Conservation (phyloP, 2,797 vertebrate genomes). For the Chloroceryle amazona region DNA sequence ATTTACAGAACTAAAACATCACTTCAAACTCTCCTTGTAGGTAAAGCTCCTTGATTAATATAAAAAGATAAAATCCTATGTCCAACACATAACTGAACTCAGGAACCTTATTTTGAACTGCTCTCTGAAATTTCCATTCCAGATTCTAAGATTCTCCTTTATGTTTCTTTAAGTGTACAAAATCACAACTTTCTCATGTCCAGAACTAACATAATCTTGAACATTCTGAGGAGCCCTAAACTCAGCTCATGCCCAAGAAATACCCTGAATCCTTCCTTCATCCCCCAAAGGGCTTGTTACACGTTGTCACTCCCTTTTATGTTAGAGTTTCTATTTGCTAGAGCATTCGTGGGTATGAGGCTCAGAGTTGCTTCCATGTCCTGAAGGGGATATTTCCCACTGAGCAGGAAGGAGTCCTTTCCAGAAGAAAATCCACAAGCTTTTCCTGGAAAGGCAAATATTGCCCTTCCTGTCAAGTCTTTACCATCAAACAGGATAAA, state of each 20-base stretch:
- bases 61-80: background rate
- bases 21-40: background rate
- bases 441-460: background rate
- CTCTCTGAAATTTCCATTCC: background rate
- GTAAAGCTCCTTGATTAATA: background rate
- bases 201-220: background rate
- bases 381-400: background rate
- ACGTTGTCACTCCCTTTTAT: fast-evolving
- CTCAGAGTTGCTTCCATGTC: background rate
- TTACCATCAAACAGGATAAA: background rate
- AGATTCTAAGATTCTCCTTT: background rate
- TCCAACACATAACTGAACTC: background rate
- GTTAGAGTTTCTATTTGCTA: background rate
- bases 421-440: background rate
- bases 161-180: background rate
- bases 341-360: background rate
- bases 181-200: background rate
- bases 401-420: background rate
- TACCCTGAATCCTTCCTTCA: background rate
- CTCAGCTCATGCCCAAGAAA: background rate
- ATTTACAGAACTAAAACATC: background rate
- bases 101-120: background rate
- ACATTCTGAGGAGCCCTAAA: background rate
- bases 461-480: background rate
- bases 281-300: background rate